Percentiles rank a stretch among this genome's conserved stretches.
These are phyloP conservation scores for Eurystomus glaucurus DNA, from an alignment of 2,797 vertebrate species.

Conservation along the genomic window DNA sequence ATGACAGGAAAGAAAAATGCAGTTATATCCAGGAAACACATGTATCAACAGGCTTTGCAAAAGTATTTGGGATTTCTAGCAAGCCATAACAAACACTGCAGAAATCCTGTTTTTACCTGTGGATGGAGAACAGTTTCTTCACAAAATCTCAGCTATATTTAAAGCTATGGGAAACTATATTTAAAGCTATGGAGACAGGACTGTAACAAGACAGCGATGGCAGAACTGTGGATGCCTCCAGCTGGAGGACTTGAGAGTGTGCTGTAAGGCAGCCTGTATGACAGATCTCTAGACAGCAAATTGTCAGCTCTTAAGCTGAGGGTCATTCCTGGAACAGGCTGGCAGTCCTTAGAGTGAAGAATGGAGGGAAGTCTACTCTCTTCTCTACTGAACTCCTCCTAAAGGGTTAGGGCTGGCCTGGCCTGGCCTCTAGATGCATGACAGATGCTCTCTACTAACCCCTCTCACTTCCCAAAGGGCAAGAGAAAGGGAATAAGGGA, in stretches of 20 bases:
- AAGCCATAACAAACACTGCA: not conserved
- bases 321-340: not conserved
- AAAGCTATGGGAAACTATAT: not conserved
- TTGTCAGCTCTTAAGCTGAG: not conserved
- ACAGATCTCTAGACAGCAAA: not conserved
- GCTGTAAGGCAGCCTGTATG: not conserved
- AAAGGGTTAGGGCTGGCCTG: not conserved
- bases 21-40: not conserved
- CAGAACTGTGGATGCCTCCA: not conserved
- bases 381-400: not conserved
- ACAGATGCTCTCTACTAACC: not conserved
- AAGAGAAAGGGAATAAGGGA: not conserved
- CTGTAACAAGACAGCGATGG: not conserved
- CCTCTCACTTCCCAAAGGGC: not conserved
- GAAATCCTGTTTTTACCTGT: not conserved
- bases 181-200: not conserved
- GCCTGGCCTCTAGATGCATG: not conserved
- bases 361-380: fast-evolving
- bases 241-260: not conserved
- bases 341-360: not conserved
- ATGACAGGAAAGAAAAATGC: not conserved
- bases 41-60: not conserved
- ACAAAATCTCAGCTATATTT: not conserved
- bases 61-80: not conserved
- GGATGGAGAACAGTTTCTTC: not conserved